Conservation (phyloP, 2,888 invertebrate species). For the Chloroclystis v-ata region DNA sequence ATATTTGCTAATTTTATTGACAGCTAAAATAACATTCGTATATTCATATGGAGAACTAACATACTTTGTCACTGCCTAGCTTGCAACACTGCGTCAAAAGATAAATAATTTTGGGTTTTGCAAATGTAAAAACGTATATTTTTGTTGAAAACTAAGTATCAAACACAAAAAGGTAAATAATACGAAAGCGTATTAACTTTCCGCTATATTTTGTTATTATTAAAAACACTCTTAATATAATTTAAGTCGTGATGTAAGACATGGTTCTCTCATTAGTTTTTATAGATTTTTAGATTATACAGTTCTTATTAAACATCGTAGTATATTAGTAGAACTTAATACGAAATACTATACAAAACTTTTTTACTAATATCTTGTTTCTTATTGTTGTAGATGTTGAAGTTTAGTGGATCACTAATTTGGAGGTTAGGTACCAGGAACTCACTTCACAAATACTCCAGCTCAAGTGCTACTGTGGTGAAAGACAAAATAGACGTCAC, state of each 20-base stretch:
- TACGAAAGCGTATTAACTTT: not conserved
- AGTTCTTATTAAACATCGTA: not conserved
- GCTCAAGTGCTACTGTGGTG: slow-evolving; percentile 89
- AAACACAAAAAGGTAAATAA: not conserved
- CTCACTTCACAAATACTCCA: slow-evolving; percentile 54
- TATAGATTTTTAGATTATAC: not conserved
- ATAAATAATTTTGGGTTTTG: not conserved
- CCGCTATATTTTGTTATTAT: not conserved
- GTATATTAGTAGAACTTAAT: not conserved
- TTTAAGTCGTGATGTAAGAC: slow-evolving; percentile 63
- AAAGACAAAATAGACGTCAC: slow-evolving; percentile 72
- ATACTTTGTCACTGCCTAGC: too few relatives aligned
- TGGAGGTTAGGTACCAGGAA: slow-evolving; percentile 73
- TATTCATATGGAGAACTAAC: too few relatives aligned
- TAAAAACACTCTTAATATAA: not conserved
- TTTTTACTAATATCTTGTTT: slow-evolving; percentile 6
- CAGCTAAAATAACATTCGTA: too few relatives aligned
- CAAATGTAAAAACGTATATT: not conserved
- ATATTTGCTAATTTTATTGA: too few relatives aligned
- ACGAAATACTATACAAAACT: not conserved
- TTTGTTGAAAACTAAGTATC: too few relatives aligned
- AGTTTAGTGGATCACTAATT: slow-evolving; percentile 67
- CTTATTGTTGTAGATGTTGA: slow-evolving; percentile 63
- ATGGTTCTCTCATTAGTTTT: slow-evolving; percentile 26
- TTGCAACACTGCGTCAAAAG: not conserved